A percentile compares a stretch with the other conserved stretches of the same genome.
Conservation (phyloP, 2,888 invertebrate genomes). For the Lochmaea capreae region DNA sequence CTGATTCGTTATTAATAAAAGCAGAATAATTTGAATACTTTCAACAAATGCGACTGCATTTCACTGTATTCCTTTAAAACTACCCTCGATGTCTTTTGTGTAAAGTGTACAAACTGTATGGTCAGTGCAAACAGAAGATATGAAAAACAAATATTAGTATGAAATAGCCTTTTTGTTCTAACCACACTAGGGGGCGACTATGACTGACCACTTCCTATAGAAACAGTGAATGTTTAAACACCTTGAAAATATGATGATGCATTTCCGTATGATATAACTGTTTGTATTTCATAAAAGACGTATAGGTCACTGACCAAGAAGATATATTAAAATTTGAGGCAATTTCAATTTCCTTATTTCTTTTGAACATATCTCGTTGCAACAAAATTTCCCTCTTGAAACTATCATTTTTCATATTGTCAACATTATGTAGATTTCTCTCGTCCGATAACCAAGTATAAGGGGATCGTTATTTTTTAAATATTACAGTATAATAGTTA, state of each 20-base stretch:
- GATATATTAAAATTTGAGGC: neutral
- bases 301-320: slow-evolving; percentile 12
- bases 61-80: neutral
- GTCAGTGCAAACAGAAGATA: slow-evolving; percentile 47
- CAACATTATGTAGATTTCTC: no score
- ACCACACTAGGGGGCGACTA: slow-evolving; percentile 44
- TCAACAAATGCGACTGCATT: slow-evolving; percentile 9
- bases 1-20: neutral
- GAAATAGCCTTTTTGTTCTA: slow-evolving; percentile 44
- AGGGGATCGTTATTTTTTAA: no score
- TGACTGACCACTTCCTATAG: slow-evolving; percentile 43
- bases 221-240: slow-evolving; percentile 40
- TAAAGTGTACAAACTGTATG: slow-evolving; percentile 44
- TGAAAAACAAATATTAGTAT: slow-evolving; percentile 46
- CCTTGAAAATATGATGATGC: slow-evolving; percentile 31
- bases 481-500: no score
- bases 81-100: slow-evolving; percentile 26
- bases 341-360: neutral
- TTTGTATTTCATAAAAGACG: slow-evolving; percentile 13
- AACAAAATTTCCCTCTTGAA: no score
- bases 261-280: slow-evolving; percentile 20
- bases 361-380: no score
- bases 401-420: no score
- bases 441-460: no score
- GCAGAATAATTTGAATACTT: neutral